Percentiles rank a stretch among this genome's conserved stretches.
phyloP scores from a whole-genome alignment of 2,113 vertebrate species.

The Australoheros scitulus region DNA sequence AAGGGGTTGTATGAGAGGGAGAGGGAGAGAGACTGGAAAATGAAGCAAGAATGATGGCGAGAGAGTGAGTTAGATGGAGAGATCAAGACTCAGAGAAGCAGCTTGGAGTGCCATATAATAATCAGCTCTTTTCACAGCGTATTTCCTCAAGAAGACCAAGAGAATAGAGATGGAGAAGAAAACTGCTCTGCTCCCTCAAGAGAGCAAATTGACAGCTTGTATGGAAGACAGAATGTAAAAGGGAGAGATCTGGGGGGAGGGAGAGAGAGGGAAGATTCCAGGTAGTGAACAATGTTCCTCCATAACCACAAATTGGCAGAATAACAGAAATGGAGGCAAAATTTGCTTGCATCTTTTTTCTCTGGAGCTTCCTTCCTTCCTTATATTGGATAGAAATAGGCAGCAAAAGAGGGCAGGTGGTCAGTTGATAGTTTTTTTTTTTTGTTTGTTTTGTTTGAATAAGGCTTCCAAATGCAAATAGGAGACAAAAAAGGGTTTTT shows the following conservation, averaged over 20 bases:
- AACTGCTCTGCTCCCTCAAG: constrained; percentile 41
- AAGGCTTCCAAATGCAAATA: not conserved
- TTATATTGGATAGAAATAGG: not conserved
- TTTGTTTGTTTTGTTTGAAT: not conserved
- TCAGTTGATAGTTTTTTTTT: not conserved
- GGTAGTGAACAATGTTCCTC: constrained; percentile 22
- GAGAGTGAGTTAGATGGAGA: constrained; percentile 51
- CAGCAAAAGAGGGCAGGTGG: constrained; percentile 11
- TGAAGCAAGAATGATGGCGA: constrained; percentile 49
- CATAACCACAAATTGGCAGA: constrained; percentile 40
- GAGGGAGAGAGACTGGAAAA: constrained; percentile 38
- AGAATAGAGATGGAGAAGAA: constrained; percentile 47
- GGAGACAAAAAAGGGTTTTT: not conserved
- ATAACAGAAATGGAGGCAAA: constrained; percentile 32
- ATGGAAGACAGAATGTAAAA: constrained; percentile 40
- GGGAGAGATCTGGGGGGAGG: not conserved
- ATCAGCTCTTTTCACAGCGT: constrained; percentile 71
- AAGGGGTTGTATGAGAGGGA: not conserved
- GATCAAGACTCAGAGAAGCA: constrained; percentile 64
- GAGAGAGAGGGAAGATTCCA: not conserved
- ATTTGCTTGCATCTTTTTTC: not conserved
- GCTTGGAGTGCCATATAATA: constrained; percentile 73
- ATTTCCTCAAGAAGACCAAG: constrained; percentile 66
- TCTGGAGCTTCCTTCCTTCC: not conserved
- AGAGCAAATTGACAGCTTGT: constrained; percentile 59